Conservation (phyloP, 2,797 vertebrate genomes). For the Melanogrammus aeglefinus region DNA sequence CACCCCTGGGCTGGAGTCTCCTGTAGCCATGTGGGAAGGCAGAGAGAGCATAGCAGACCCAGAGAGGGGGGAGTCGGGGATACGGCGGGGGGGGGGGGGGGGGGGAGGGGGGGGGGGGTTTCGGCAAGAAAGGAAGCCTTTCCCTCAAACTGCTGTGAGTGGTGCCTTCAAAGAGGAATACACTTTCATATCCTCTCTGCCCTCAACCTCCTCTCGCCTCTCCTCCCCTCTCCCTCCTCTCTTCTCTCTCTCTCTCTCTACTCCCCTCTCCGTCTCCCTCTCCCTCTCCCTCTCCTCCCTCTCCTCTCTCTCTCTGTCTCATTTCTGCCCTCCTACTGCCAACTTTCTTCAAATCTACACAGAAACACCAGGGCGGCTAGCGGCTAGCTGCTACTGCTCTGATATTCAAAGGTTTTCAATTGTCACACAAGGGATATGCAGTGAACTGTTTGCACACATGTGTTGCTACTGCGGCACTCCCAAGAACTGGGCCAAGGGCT, state of each 20-base stretch:
- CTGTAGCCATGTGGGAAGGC: slow-evolving; percentile 11
- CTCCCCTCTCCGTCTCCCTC: slow-evolving; percentile 2
- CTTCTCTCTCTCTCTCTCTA: slow-evolving; percentile 21
- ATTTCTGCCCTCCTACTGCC: slow-evolving; percentile 30
- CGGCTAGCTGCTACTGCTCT: neutral
- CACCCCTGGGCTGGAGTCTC: slow-evolving; percentile 26
- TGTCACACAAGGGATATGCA: too few species aligned
- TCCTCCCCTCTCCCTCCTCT: slow-evolving; percentile 11
- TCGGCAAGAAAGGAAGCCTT: slow-evolving; percentile 7
- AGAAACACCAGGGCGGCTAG: slow-evolving; percentile 22
- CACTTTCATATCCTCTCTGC: slow-evolving; percentile 54
- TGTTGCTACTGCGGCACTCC: too few species aligned
- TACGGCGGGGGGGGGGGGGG: slow-evolving; percentile 5
- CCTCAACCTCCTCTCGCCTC: slow-evolving; percentile 14
- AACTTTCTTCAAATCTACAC: slow-evolving; percentile 41
- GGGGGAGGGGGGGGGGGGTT: slow-evolving; percentile 16
- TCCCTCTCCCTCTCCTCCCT: slow-evolving; percentile 1
- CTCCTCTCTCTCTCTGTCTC: slow-evolving; percentile 14
- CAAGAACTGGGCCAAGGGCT: too few species aligned
- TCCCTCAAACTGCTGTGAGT: slow-evolving; percentile 40
- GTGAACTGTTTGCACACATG: too few species aligned
- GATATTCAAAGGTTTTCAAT: too few species aligned
- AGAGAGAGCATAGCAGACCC: neutral
- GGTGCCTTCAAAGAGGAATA: slow-evolving; percentile 59
- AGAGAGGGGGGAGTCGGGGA: neutral